Percentiles rank a stretch among this genome's conserved stretches.
These are phyloP conservation scores for Cyaniris semiargus DNA, from an alignment of 2,888 invertebrate genomes.

Conservation along the genomic window DNA sequence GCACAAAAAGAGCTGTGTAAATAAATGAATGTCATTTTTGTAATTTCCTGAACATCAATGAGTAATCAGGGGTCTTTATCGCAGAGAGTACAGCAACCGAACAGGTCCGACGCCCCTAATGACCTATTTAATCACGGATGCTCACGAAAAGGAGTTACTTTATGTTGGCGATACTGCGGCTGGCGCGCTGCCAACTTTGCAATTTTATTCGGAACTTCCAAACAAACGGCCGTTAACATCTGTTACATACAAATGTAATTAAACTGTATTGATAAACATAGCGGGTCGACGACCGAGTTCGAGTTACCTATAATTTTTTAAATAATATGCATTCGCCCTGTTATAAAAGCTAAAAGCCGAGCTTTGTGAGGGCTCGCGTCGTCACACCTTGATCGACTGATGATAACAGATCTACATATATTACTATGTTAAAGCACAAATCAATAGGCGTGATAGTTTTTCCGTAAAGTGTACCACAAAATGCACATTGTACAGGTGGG, in stretches of 20 bases:
- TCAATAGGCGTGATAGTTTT: no score
- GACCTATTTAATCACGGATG: conserved; percentile 30
- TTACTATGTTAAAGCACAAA: no score
- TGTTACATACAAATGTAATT: conserved; percentile 44
- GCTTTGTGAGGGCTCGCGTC: no score
- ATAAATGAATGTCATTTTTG: background rate
- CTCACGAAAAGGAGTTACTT: conserved; percentile 24
- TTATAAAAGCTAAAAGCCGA: no score
- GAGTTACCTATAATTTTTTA: no score
- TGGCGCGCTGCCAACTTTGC: conserved; percentile 58
- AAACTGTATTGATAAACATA: conserved; percentile 27
- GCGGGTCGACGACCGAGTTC: no score
- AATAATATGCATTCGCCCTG: no score
- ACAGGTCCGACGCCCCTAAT: conserved; percentile 22
- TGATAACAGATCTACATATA: no score
- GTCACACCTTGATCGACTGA: no score
- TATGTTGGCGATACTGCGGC: conserved; percentile 35
- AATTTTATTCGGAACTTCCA: conserved; percentile 59
- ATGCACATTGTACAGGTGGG: no score
- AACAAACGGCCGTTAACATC: conserved; percentile 57
- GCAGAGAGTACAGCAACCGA: background rate
- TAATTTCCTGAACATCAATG: conserved; percentile 4
- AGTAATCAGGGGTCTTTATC: conserved; percentile 6
- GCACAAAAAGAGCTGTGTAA: background rate
- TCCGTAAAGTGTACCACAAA: no score